Conservation (phyloP, 2,113 vertebrate genomes). For the Tragulus kanchil region DNA sequence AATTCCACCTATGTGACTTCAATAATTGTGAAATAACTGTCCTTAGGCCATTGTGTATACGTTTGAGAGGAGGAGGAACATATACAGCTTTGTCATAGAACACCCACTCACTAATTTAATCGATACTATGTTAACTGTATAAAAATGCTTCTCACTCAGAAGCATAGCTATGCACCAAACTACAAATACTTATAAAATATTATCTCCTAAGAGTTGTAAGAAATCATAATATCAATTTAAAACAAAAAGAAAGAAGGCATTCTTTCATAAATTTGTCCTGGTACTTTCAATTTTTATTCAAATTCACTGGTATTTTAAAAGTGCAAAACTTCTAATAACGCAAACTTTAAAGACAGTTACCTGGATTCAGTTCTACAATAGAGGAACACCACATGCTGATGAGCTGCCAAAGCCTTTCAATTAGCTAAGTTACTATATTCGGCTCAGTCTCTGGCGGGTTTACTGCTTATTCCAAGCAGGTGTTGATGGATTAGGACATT, state of each 20-base stretch:
- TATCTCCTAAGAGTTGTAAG: not conserved
- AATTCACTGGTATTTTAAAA: not conserved
- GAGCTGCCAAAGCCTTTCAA: conserved; percentile 69
- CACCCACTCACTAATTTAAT: not conserved
- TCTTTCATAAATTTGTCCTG: not conserved
- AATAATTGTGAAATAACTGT: not conserved
- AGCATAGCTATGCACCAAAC: not conserved
- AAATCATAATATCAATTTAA: not conserved
- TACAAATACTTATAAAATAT: not conserved
- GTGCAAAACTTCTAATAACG: not conserved
- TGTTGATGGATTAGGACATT: conserved; percentile 77
- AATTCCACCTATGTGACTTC: not conserved
- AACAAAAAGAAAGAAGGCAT: not conserved
- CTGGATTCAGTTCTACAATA: not conserved
- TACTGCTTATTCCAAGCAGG: conserved; percentile 74
- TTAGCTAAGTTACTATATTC: conserved; percentile 79
- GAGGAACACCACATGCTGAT: not conserved
- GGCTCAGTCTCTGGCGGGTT: conserved; percentile 67
- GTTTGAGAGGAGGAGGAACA: not conserved
- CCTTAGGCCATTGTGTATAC: not conserved
- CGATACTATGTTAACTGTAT: not conserved
- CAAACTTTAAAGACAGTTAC: not conserved
- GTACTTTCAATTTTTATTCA: not conserved
- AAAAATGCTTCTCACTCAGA: not conserved
- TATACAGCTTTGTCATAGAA: not conserved